A percentile compares a stretch with the other conserved stretches of the same genome.
phyloP scores from a whole-genome alignment of 2,113 vertebrate genomes.

The Sigmodon hispidus region DNA sequence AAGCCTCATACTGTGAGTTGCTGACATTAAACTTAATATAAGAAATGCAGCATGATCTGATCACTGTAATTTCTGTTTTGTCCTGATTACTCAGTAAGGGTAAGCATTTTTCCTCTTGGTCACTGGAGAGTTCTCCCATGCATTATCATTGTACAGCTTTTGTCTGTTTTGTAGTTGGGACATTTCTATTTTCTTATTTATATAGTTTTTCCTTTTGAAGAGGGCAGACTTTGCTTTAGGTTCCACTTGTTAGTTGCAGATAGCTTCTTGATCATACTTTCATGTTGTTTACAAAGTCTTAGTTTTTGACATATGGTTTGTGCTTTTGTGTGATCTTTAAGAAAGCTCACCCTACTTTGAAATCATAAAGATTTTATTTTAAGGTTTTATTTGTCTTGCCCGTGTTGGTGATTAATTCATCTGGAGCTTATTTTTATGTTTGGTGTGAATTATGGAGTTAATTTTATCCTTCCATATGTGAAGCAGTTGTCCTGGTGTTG shows the following conservation, averaged over 20 bases:
- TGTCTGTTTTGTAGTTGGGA: neutral
- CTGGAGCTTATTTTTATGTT: conserved; percentile 62
- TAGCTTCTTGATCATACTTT: conserved; percentile 51
- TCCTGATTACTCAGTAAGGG: neutral
- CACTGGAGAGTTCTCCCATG: neutral
- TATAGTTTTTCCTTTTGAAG: neutral
- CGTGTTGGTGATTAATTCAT: conserved; percentile 48
- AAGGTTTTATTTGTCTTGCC: conserved; percentile 52
- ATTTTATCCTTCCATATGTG: conserved; percentile 54
- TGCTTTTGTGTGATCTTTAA: conserved; percentile 27
- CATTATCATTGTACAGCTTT: conserved; percentile 8
- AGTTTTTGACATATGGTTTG: neutral
- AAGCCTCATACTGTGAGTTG: neutral
- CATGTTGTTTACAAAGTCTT: conserved; percentile 38
- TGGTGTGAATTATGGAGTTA: conserved; percentile 59
- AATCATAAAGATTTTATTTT: conserved; percentile 39
- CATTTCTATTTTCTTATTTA: neutral
- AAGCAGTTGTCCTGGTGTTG: neutral
- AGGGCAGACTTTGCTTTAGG: neutral
- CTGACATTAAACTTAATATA: neutral
- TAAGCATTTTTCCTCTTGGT: conserved; percentile 26
- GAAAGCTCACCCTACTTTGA: neutral
- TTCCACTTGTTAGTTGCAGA: neutral
- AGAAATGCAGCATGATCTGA: neutral
- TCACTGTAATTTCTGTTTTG: conserved; percentile 35